Conservation (phyloP, 2,888 invertebrate genomes). For the Eupithecia tripunctaria region DNA sequence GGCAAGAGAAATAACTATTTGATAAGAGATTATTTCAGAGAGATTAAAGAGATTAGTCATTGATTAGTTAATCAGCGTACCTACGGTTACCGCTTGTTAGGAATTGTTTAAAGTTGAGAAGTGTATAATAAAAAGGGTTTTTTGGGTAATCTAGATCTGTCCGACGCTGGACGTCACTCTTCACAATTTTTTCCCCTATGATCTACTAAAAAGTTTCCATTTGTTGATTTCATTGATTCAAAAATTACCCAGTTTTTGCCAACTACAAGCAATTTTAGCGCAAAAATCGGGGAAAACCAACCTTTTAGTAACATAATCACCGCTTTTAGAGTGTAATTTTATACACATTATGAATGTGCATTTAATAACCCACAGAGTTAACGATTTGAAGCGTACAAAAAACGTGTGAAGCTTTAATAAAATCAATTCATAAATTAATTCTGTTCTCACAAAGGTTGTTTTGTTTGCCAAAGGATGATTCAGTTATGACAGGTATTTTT, state of each 20-base stretch:
- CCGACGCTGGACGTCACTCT: background rate
- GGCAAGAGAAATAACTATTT: no score
- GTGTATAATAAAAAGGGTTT: background rate
- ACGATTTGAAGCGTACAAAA: conserved; percentile 29
- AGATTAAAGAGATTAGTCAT: no score
- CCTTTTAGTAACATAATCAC: conserved; percentile 29
- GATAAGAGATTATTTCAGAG: no score
- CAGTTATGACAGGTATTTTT: background rate
- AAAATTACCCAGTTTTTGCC: conserved; percentile 24
- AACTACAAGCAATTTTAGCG: conserved; percentile 17
- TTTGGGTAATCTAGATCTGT: background rate
- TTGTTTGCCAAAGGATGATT: conserved; percentile 4
- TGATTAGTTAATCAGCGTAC: no score
- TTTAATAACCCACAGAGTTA: conserved; percentile 31
- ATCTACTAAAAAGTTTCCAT: background rate
- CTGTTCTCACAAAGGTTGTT: conserved; percentile 9
- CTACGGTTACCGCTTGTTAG: no score
- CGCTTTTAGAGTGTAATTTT: conserved; percentile 25
- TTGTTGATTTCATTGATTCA: conserved; percentile 1
- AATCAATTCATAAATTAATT: conserved; percentile 20
- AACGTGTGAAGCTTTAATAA: conserved; percentile 36
- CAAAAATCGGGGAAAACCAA: conserved; percentile 36
- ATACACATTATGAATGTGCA: conserved; percentile 29
- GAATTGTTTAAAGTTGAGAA: no score
- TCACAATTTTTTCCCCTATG: background rate